Percentiles rank a stretch among this genome's conserved stretches.
These are phyloP conservation scores for Diplodus puntazzo DNA, from an alignment of 2,797 vertebrate species.

Conservation along the genomic window DNA sequence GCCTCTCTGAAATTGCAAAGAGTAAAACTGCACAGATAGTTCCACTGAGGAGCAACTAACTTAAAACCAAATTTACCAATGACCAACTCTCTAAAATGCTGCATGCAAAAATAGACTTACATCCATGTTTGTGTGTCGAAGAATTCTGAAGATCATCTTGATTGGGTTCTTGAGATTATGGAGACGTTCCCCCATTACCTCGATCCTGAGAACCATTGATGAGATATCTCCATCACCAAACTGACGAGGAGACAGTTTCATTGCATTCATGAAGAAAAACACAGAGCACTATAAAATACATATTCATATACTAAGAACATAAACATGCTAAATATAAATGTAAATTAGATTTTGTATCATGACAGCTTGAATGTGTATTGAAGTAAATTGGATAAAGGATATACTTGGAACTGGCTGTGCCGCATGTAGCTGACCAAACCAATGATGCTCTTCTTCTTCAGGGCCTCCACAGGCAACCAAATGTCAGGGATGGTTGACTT, in stretches of 20 bases:
- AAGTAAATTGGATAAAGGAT: neutral
- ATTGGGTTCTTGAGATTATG: slow-evolving; percentile 32
- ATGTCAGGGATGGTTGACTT: slow-evolving; percentile 11
- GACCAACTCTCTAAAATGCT: too few species aligned
- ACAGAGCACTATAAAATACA: neutral
- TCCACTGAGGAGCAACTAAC: too few species aligned
- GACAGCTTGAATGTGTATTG: neutral
- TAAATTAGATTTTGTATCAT: neutral
- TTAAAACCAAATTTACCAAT: too few species aligned
- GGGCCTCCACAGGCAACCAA: slow-evolving; percentile 59
- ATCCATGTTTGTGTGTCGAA: accelerated
- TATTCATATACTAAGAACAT: neutral
- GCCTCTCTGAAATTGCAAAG: too few species aligned
- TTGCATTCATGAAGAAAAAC: neutral
- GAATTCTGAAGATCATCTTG: slow-evolving; percentile 61
- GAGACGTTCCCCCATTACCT: slow-evolving; percentile 21
- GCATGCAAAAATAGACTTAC: slow-evolving; percentile 35
- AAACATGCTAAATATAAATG: too few species aligned
- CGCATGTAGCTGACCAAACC: slow-evolving; percentile 65
- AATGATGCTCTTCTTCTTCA: slow-evolving; percentile 40
- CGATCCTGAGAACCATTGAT: slow-evolving; percentile 72
- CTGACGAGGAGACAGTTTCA: slow-evolving; percentile 39
- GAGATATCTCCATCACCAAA: slow-evolving; percentile 3
- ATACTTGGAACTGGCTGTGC: slow-evolving; percentile 66
- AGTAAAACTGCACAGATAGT: too few species aligned